Conservation (phyloP, 2,113 vertebrate species). For the Hiodon tergisus region DNA sequence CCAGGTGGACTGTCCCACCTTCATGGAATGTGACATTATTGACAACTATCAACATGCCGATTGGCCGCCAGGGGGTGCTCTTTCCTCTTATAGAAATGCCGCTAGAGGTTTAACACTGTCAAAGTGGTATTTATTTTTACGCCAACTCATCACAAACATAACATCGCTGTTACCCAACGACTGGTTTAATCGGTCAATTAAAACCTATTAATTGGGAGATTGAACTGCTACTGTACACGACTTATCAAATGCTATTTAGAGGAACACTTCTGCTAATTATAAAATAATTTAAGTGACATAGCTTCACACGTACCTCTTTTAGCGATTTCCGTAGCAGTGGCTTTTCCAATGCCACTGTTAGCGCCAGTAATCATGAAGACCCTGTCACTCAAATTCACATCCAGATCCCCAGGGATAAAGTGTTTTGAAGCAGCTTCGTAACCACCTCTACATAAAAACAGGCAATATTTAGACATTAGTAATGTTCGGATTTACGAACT, state of each 20-base stretch:
- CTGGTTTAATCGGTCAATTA: not conserved
- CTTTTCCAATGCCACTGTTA: conserved; percentile 76
- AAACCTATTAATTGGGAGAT: not conserved
- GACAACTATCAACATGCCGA: not conserved
- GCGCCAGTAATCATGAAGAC: conserved; percentile 67
- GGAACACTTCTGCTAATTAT: not conserved
- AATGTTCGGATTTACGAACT: no score
- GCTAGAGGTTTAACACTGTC: not conserved
- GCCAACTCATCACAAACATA: no score
- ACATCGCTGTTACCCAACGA: not conserved
- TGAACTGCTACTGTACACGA: not conserved
- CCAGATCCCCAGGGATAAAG: conserved; percentile 62
- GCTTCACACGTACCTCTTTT: conserved; percentile 57
- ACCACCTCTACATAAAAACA: conserved; percentile 53
- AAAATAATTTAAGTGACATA: not conserved
- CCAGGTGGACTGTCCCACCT: conserved; percentile 80
- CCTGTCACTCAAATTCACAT: conserved; percentile 63
- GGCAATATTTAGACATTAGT: not conserved
- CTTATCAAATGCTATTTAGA: not conserved
- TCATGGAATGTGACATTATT: not conserved
- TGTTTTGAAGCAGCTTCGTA: conserved; percentile 65
- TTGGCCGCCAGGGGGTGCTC: not conserved
- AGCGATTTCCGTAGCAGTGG: conserved; percentile 62
- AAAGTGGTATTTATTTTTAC: no score
- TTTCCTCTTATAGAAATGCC: not conserved